Evolutionary conservation across 1,140 invertebrate species (phyloP).

Genomic region (Drosophila ambigua): DNA sequence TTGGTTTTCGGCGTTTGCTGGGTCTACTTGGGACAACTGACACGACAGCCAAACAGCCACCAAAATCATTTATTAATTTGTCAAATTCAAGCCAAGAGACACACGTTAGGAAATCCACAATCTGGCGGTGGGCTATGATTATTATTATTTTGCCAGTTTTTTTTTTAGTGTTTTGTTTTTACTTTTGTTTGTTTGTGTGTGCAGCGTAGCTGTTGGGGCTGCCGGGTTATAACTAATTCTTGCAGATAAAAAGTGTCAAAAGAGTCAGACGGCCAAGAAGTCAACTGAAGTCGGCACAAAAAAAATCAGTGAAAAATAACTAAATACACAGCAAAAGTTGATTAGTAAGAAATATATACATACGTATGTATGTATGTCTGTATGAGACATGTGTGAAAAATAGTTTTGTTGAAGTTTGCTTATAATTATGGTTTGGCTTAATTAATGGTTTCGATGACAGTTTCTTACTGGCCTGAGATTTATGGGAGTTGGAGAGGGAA

Average conservation of each 20-base stretch:
- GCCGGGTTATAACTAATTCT: conserved; percentile 58
- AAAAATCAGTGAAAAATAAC: conserved; percentile 38
- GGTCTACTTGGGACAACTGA: conserved; percentile 34
- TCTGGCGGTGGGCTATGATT: conserved; percentile 23
- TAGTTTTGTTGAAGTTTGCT: conserved; percentile 29
- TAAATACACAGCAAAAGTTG: conserved; percentile 17
- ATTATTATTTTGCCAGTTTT: conserved; percentile 29
- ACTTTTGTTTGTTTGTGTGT: conserved; percentile 3
- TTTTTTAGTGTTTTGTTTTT: conserved; percentile 1
- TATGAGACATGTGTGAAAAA: conserved; percentile 41
- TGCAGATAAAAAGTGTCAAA: conserved; percentile 62
- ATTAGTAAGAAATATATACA: conserved; percentile 24
- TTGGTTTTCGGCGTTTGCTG: conserved; percentile 8
- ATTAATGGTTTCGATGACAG: conserved; percentile 49
- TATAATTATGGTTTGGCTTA: conserved; percentile 20
- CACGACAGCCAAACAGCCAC: conserved; percentile 41
- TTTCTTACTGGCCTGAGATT: conserved; percentile 16
- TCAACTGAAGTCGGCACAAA: conserved; percentile 34
- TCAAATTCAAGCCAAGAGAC: conserved; percentile 56
- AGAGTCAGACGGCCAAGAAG: conserved; percentile 57
- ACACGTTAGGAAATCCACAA: conserved; percentile 54
- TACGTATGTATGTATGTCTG: too few relatives aligned
- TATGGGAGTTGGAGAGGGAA: not conserved
- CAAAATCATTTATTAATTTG: conserved; percentile 63
- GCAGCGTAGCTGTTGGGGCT: not conserved